These are phyloP conservation scores for Heterotilapia buettikoferi DNA, from an alignment of 2,113 vertebrate genomes.

Conservation along the genomic window DNA sequence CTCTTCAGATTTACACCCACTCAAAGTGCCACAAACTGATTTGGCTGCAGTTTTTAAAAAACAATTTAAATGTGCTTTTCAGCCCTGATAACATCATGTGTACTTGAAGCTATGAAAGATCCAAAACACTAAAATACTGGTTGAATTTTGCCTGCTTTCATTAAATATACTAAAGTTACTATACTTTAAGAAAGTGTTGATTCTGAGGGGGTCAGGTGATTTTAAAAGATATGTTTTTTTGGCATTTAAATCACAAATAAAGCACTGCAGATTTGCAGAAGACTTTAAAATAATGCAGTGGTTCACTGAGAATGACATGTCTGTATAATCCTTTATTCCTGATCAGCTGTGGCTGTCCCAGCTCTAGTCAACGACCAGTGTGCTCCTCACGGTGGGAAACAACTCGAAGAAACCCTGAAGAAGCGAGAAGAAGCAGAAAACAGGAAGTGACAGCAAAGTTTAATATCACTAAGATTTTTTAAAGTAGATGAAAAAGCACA, in stretches of 20 bases:
- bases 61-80: neutral
- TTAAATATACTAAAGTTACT: neutral
- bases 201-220: neutral
- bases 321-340: neutral
- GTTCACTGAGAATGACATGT: neutral
- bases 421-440: conserved; percentile 40
- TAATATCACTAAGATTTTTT: neutral
- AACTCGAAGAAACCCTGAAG: conserved; percentile 90
- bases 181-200: neutral
- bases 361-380: conserved; percentile 75
- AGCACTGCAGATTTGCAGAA: neutral
- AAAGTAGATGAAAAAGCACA: neutral
- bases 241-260: neutral
- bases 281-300: neutral
- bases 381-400: conserved; percentile 76
- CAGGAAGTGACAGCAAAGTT: neutral
- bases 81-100: neutral
- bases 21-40: neutral
- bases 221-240: neutral
- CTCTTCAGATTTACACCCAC: neutral
- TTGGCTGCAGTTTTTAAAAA: neutral
- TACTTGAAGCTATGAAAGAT: neutral
- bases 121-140: neutral
- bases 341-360: neutral
- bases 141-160: neutral